phyloP scores from a whole-genome alignment of 2,888 invertebrate species.

The Tenthredo notha region DNA sequence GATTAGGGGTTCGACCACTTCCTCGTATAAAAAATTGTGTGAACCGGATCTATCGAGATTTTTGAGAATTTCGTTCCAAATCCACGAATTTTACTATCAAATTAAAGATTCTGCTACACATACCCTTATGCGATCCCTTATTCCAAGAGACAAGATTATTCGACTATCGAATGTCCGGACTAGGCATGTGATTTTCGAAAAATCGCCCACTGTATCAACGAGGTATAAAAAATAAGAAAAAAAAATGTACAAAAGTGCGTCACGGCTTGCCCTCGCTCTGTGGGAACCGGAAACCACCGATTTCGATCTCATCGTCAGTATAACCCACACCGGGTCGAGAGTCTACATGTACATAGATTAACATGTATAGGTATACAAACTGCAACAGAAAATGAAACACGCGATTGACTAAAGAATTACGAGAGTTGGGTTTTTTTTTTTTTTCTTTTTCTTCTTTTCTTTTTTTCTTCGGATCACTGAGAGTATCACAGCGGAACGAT shows the following conservation, averaged over 20 bases:
- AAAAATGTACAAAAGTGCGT: constrained; percentile 61
- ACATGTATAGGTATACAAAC: background rate
- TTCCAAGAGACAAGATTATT: background rate
- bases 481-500: constrained; percentile 28
- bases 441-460: background rate
- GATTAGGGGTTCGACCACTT: constrained; percentile 4
- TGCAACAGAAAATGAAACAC: constrained; percentile 17
- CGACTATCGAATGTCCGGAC: background rate
- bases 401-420: constrained; percentile 27
- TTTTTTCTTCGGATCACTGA: background rate
- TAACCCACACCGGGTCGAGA: constrained; percentile 1
- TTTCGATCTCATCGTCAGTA: constrained; percentile 65
- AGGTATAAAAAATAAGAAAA: constrained; percentile 46
- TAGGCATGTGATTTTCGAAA: background rate
- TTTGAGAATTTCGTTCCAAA: background rate
- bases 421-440: background rate
- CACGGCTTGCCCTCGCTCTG: constrained; percentile 67
- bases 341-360: background rate
- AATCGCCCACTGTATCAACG: background rate
- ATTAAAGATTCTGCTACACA: background rate
- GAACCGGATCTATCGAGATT: background rate
- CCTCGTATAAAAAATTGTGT: background rate
- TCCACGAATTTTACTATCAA: background rate
- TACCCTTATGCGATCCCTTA: background rate
- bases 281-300: constrained; percentile 72